Conservation (phyloP, 2,797 vertebrate genomes). For the Oryzias sinensis region DNA sequence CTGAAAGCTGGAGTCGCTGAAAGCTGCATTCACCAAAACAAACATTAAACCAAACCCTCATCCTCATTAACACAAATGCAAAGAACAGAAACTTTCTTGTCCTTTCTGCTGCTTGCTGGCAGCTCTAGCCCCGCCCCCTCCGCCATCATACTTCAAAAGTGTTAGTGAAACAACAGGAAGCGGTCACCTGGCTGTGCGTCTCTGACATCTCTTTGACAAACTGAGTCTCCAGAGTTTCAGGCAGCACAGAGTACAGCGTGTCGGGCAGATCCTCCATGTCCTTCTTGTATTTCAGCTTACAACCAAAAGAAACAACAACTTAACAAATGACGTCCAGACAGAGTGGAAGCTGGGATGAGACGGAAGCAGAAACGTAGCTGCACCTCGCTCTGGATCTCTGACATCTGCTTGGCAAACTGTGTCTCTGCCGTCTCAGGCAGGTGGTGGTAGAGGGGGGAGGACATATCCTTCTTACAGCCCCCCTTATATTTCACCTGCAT, state of each 20-base stretch:
- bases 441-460: slow-evolving; percentile 80
- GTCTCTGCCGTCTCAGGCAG: slow-evolving; percentile 50
- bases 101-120: too few species aligned
- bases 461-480: slow-evolving; percentile 68
- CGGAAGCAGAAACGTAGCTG: accelerated
- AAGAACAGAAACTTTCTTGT: too few species aligned
- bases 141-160: too few species aligned
- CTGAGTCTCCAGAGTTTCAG: slow-evolving; percentile 59
- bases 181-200: slow-evolving; percentile 67
- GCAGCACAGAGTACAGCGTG: slow-evolving; percentile 56
- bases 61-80: too few species aligned
- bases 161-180: too few species aligned
- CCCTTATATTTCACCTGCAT: slow-evolving; percentile 58
- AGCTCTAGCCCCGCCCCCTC: too few species aligned
- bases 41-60: too few species aligned
- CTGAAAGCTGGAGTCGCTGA: too few species aligned
- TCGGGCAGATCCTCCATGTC: slow-evolving; percentile 51
- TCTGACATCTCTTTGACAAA: slow-evolving; percentile 58
- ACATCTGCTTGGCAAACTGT: slow-evolving; percentile 42
- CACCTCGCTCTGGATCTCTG: slow-evolving; percentile 65
- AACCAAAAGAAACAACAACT: not conserved
- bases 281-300: slow-evolving; percentile 65
- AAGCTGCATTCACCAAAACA: too few species aligned
- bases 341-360: not conserved
- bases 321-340: not conserved